Evolutionary conservation across 2,888 invertebrate species (phyloP), one percentile per base, ranked within the genome.

Genomic region (Geotrupes spiniger): DNA sequence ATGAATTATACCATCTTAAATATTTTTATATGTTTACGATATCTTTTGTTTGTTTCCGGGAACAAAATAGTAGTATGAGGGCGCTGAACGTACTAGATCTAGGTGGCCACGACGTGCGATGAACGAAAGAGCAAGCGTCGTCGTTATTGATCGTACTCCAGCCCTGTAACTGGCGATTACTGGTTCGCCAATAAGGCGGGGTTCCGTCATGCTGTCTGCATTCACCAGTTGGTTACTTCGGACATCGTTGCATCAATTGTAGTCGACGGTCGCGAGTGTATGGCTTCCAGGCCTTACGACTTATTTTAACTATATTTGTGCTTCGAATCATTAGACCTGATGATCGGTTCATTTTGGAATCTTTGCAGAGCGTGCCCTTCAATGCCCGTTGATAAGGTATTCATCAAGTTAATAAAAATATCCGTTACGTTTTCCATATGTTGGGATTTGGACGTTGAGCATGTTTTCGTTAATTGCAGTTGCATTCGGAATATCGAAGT

Each of bases 341-440:
- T 93, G 93, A 92, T 93, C 83, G 92, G 92, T 79, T 92, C 92
- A 82, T 92, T 93, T 82, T 92, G 92, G 92, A 93, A 92, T 81
- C 81, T 93, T 81, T 93, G 93, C 81, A 88, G 92, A 78, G 91
- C 92, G 82, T 93, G 93, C 82, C 93, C 92, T 75, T 91, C 92
- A 78, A 91, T 92, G 91, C 92, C 92, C 76, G 89, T 92, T 75
- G 93, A 92, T 82, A 92, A 92, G 92, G 93, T 93, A 79, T 15
- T 14, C 2, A 36, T 36, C 5, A 26, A 39, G n/a, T 8, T n/a
- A 12, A 5, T 21, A 21, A 12, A 17, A 25, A 26, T n/a, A 15
- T 9, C 5, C 5, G 12, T 8, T 14, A 6, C 5, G 5, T 31
- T 31, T 3, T 12, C 11, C 14, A 15, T 36, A 2, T 11, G 17